These are phyloP conservation scores for Lithophane leautieri DNA, from an alignment of 2,888 invertebrate species.

Conservation along the genomic window DNA sequence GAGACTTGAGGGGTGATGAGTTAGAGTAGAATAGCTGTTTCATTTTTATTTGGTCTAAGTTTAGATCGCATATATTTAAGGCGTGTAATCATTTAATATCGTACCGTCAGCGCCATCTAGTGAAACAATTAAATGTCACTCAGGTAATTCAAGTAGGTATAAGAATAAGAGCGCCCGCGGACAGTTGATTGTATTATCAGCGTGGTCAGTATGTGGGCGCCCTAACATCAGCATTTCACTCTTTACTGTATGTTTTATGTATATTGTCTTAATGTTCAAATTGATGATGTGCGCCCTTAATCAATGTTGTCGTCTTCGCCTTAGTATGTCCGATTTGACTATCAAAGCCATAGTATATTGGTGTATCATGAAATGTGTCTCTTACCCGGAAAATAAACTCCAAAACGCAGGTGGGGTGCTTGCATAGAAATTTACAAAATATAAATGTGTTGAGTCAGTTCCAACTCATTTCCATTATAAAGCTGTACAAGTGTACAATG, in stretches of 20 bases:
- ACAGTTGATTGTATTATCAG: not conserved
- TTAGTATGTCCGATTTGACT: not conserved
- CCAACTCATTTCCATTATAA: not conserved
- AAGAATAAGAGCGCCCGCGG: not conserved
- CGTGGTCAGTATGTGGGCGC: not conserved
- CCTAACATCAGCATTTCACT: not conserved
- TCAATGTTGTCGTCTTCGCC: not conserved
- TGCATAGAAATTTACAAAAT: constrained; percentile 68
- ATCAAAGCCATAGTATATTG: not conserved
- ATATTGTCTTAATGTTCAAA: not conserved
- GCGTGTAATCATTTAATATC: not conserved
- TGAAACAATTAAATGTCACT: not conserved
- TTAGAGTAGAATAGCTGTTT: not conserved
- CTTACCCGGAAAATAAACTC: constrained; percentile 84
- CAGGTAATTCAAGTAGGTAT: not conserved
- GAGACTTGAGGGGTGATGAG: no score
- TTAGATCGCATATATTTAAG: not conserved
- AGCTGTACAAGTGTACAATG: no score
- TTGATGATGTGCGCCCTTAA: not conserved
- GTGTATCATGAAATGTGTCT: not conserved
- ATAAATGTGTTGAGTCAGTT: not conserved
- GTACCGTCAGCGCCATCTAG: constrained; percentile 17
- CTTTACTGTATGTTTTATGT: not conserved
- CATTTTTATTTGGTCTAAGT: not conserved
- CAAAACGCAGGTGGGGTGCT: constrained; percentile 79